Evolutionary conservation across 2,888 invertebrate genomes (phyloP), one percentile per base, ranked within the genome.

Genomic region (Miltochrista miniata): DNA sequence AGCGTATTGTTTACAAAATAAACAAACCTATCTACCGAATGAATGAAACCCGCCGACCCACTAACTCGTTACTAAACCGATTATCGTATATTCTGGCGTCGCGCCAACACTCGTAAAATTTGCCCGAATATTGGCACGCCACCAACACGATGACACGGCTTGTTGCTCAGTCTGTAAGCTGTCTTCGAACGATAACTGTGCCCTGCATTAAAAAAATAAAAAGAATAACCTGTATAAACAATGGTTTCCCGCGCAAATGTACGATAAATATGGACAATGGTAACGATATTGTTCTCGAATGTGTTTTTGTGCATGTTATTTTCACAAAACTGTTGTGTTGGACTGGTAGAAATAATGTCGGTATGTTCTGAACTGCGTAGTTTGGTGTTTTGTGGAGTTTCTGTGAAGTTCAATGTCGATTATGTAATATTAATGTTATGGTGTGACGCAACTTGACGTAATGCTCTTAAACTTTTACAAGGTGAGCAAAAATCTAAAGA

Each of bases 1-100:
- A n/a, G n/a, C 61, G 46, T 61, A 61, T 79, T 89, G 88, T 89
- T 90, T 90, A 90, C 88, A 86, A 85, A 87, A 85, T 83, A 86
- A 85, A 81, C 79, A 71, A 65, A 58, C 39, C 61, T 81, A n/a
- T 83, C 84, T 65, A 59, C 38, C 72, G 61, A 58, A 63, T 79
- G 81, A 81, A 79, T 81, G 80, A 70, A 66, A 54, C 60, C 55
- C 61, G 64, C 54, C 56, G 54, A 59, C 63, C 47, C 59, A 56
- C 59, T 53, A 54, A 50, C 52, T 64, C 63, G 58, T 66, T 67
- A 64, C 64, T 51, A 59, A 63, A 58, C 46, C 64, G 49, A 60
- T 62, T 62, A 65, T 59, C 51, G 61, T 54, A 60, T 7, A 55
- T 24, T 53, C 63, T 85, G 86, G 86, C 81, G 42, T 33, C 8